phyloP scores from a whole-genome alignment of 2,888 invertebrate species.

The Melanchra persicariae region DNA sequence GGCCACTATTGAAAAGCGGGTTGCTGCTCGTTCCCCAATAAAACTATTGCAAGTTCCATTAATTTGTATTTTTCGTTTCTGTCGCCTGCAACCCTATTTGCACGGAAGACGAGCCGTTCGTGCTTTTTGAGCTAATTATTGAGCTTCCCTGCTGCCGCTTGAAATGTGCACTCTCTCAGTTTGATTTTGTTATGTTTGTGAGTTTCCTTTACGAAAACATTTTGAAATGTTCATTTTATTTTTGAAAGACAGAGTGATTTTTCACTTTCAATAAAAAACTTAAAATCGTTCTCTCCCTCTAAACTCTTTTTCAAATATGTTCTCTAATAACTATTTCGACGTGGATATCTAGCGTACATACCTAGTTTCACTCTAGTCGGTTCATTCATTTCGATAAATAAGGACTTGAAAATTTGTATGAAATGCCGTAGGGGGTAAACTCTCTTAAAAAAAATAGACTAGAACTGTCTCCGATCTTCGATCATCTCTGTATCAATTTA shows the following conservation, averaged over 20 bases:
- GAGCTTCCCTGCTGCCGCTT: constrained; percentile 17
- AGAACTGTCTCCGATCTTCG: too few relatives aligned
- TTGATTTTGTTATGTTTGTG: constrained; percentile 17
- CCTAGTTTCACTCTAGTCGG: too few relatives aligned
- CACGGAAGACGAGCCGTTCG: constrained; percentile 7
- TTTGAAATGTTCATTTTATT: not conserved
- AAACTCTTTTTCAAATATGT: too few relatives aligned
- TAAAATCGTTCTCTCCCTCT: too few relatives aligned
- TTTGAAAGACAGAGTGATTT: not conserved
- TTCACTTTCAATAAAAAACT: too few relatives aligned
- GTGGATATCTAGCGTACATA: too few relatives aligned
- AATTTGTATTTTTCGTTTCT: constrained; percentile 13
- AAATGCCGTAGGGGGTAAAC: too few relatives aligned
- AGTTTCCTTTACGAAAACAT: not conserved
- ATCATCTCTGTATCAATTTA: too few relatives aligned
- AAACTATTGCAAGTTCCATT: constrained; percentile 6
- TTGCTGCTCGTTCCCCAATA: not conserved
- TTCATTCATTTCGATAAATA: too few relatives aligned
- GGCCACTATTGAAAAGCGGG: not conserved
- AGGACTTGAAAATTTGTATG: too few relatives aligned
- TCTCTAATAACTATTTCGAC: too few relatives aligned
- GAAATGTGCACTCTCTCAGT: constrained; percentile 15
- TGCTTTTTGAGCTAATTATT: constrained; percentile 48
- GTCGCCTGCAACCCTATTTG: constrained; percentile 29
- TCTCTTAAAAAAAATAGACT: too few relatives aligned